These are phyloP conservation scores for Atherinomorus stipes DNA, from an alignment of 2,113 vertebrate genomes.

Conservation along the genomic window DNA sequence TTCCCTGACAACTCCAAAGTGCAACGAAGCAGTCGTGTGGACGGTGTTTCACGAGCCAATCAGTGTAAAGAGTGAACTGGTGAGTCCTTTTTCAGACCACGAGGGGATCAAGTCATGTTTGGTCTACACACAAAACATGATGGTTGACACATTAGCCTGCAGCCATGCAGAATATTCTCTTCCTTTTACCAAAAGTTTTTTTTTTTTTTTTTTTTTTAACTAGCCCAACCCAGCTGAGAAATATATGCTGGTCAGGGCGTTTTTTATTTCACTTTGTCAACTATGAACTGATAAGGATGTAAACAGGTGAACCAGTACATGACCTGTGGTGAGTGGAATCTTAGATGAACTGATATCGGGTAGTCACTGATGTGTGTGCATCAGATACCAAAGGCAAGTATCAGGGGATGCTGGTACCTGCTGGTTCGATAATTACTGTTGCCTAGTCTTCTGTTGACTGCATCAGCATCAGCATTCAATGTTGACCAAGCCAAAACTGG, in stretches of 20 bases:
- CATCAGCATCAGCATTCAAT: not conserved
- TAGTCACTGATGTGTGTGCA: not conserved
- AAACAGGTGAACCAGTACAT: not conserved
- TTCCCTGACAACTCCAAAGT: slow-evolving; percentile 81
- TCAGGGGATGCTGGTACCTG: not conserved
- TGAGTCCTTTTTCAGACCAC: slow-evolving; percentile 19
- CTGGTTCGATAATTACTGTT: not conserved
- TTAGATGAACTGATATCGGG: not conserved
- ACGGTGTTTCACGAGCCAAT: slow-evolving; percentile 83
- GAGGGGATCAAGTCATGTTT: not conserved
- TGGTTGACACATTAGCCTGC: not conserved
- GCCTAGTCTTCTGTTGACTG: not conserved
- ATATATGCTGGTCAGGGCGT: not conserved
- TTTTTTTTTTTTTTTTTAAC: no score
- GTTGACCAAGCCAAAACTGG: no score
- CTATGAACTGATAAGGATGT: not conserved
- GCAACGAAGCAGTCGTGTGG: slow-evolving; percentile 79
- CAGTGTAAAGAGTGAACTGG: slow-evolving; percentile 55
- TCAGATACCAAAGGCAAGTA: not conserved
- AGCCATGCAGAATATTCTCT: not conserved
- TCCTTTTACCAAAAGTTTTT: no score
- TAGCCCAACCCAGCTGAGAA: not conserved
- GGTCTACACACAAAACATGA: not conserved
- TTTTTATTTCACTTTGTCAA: not conserved
- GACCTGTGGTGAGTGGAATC: not conserved